Percentiles rank a stretch among this genome's conserved stretches.
phyloP scores from a whole-genome alignment of 2,797 vertebrate species.

The Hemibagrus guttatus region DNA sequence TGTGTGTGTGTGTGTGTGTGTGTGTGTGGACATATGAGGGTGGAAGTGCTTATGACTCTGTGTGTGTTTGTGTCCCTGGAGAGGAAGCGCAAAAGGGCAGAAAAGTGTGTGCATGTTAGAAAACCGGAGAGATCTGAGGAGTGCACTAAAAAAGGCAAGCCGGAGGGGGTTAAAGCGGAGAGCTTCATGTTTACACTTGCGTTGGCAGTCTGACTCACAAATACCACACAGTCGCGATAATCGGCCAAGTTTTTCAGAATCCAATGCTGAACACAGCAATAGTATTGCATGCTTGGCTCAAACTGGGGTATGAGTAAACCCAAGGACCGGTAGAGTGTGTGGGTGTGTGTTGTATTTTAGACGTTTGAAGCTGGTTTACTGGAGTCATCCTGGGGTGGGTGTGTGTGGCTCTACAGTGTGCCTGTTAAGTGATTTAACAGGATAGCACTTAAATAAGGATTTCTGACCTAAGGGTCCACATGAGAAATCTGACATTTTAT shows the following conservation, averaged over 20 bases:
- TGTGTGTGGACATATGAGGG: not conserved
- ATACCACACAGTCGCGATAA: conserved; percentile 7
- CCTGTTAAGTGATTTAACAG: not conserved
- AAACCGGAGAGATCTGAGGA: conserved; percentile 26
- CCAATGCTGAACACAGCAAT: conserved; percentile 14
- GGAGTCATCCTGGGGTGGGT: not conserved
- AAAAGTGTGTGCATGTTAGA: not conserved
- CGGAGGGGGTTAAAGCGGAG: conserved; percentile 31
- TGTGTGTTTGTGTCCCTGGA: not conserved
- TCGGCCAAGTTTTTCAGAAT: conserved; percentile 25
- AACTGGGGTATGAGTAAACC: conserved; percentile 15
- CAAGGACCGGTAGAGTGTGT: conserved; percentile 4
- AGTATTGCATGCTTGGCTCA: conserved; percentile 3
- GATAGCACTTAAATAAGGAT: not conserved
- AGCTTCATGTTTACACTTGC: conserved; percentile 22
- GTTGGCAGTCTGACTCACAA: conserved; percentile 35
- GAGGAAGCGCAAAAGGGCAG: conserved; percentile 30
- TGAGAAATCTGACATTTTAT: not conserved
- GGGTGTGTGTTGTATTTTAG: conserved; percentile 5
- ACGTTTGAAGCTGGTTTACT: not conserved
- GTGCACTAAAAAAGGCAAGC: conserved; percentile 13
- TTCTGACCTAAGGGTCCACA: not conserved
- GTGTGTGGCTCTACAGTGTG: not conserved
- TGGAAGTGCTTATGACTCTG: conserved; percentile 1
- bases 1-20: not conserved